These are phyloP conservation scores for Actinemys pallida DNA, from an alignment of 2,113 vertebrate genomes.

Conservation along the genomic window DNA sequence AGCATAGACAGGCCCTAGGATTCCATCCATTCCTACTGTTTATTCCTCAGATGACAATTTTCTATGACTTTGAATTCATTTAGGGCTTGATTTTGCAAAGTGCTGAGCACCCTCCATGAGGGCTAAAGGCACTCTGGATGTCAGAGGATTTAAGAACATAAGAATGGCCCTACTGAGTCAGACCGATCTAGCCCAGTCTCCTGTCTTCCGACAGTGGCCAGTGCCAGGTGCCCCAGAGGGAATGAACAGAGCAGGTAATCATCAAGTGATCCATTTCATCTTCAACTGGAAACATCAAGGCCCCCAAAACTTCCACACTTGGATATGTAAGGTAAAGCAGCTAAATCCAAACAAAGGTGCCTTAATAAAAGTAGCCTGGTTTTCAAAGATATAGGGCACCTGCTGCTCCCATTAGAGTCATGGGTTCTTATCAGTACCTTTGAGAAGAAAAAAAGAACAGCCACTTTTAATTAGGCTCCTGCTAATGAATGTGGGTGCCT, in stretches of 20 bases:
- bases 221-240: too few species aligned
- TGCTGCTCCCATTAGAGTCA: background rate
- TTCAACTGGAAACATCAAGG: background rate
- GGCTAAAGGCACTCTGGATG: background rate
- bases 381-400: background rate
- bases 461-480: background rate
- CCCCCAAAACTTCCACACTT: background rate
- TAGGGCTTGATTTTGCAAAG: background rate
- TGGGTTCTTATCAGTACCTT: background rate
- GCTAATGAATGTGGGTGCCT: background rate
- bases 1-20: background rate
- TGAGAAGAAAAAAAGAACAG: background rate
- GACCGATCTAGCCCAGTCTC: too few species aligned
- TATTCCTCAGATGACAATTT: background rate
- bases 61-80: background rate
- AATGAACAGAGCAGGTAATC: too few species aligned
- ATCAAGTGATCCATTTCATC: too few species aligned
- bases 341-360: background rate
- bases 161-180: too few species aligned
- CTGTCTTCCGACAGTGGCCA: too few species aligned
- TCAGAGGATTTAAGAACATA: background rate
- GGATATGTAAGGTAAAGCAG: background rate
- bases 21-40: background rate
- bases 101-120: background rate
- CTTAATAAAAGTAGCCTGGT: background rate